Evolutionary conservation across 2,888 invertebrate species (phyloP).

Genomic region (Agrochola circellaris): DNA sequence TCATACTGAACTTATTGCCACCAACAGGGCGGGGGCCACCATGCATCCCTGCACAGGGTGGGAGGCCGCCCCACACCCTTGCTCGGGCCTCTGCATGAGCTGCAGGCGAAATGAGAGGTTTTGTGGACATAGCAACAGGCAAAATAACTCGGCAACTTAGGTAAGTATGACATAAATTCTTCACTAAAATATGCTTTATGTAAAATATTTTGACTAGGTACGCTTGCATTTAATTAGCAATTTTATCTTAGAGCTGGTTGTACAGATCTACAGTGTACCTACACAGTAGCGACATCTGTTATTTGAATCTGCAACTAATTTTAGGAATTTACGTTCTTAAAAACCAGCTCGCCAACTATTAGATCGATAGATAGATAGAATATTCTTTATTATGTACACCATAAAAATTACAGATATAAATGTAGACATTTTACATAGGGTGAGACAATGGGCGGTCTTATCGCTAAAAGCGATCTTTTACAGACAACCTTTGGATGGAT

Average conservation of each 20-base stretch:
- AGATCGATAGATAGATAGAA: too few relatives aligned
- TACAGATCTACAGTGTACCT: background rate
- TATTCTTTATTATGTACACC: too few relatives aligned
- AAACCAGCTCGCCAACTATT: too few relatives aligned
- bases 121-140: slow-evolving; percentile 28
- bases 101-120: background rate
- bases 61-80: slow-evolving; percentile 7
- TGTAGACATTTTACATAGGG: too few relatives aligned
- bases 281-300: slow-evolving; percentile 13
- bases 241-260: background rate
- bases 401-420: too few relatives aligned
- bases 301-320: background rate
- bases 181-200: background rate
- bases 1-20: slow-evolving; percentile 25
- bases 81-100: background rate
- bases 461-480: too few relatives aligned
- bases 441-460: too few relatives aligned
- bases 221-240: background rate
- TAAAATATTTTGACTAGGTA: background rate
- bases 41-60: background rate
- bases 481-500: too few relatives aligned
- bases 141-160: slow-evolving; percentile 12
- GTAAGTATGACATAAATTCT: slow-evolving; percentile 2
- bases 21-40: slow-evolving; percentile 4
- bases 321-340: background rate